Percentiles rank a stretch among this genome's conserved stretches.
phyloP scores from a whole-genome alignment of 2,888 invertebrate genomes.

The Drosophila neonasuta region DNA sequence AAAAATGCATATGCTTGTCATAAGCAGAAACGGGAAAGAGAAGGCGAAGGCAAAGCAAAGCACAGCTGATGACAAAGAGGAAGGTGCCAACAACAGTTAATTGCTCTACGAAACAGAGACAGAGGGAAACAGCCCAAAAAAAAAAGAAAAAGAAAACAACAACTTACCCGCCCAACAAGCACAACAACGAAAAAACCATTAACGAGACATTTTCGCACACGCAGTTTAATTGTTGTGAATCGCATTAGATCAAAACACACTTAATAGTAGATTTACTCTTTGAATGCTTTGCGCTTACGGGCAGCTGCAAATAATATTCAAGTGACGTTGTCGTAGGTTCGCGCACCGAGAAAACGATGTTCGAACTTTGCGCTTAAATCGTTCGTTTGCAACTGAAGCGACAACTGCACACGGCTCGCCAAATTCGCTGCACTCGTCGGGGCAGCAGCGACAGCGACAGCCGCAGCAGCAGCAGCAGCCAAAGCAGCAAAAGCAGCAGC shows the following conservation, averaged over 20 bases:
- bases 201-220: neutral
- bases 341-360: slow-evolving; percentile 53
- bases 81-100: slow-evolving; percentile 4
- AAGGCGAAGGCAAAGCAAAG: slow-evolving; percentile 12
- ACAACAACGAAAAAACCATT: neutral
- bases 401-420: slow-evolving; percentile 67
- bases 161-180: slow-evolving; percentile 12
- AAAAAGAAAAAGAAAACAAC: neutral
- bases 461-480: slow-evolving; percentile 21
- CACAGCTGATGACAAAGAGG: slow-evolving; percentile 31
- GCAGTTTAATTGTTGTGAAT: slow-evolving; percentile 10
- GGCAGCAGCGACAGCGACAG: slow-evolving; percentile 19
- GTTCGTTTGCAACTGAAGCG: slow-evolving; percentile 81
- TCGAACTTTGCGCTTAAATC: slow-evolving; percentile 79
- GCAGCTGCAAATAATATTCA: slow-evolving; percentile 29
- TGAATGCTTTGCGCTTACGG: slow-evolving; percentile 30
- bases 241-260: slow-evolving; percentile 4
- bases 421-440: slow-evolving; percentile 63
- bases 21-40: slow-evolving; percentile 3
- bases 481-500: slow-evolving; percentile 4
- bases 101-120: neutral
- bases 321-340: slow-evolving; percentile 35
- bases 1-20: slow-evolving; percentile 27
- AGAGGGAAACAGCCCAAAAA: neutral
- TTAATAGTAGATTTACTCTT: slow-evolving; percentile 2